A percentile compares a stretch with the other conserved stretches of the same genome.
Conservation (phyloP, 2,888 invertebrate species). For the Desoria tigrina region DNA sequence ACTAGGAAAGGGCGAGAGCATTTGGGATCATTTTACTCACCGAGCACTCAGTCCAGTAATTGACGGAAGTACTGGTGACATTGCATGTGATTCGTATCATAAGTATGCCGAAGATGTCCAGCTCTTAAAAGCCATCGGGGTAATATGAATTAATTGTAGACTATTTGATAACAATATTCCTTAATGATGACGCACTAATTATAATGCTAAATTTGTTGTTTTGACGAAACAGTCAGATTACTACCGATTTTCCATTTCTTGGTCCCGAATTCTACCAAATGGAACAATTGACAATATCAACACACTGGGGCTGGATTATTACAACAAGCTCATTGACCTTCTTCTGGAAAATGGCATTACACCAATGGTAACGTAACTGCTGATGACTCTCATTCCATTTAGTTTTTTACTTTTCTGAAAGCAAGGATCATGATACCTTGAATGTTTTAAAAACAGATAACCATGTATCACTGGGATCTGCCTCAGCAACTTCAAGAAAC, state of each 20-base stretch:
- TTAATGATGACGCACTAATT: too few species aligned
- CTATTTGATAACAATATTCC: too few species aligned
- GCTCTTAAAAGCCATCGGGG: conserved; percentile 57
- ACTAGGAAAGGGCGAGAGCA: conserved; percentile 66
- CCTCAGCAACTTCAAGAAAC: conserved; percentile 22
- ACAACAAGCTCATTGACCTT: conserved; percentile 73
- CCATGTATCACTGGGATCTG: conserved; percentile 4
- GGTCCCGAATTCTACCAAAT: conserved; percentile 58
- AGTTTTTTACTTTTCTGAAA: conserved; percentile 11
- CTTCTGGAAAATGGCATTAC: conserved; percentile 64
- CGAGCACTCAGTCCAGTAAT: conserved; percentile 54
- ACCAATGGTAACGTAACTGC: conserved; percentile 62
- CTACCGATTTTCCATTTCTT: conserved; percentile 58
- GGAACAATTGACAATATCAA: conserved; percentile 49
- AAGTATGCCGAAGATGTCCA: conserved; percentile 58
- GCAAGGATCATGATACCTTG: not conserved
- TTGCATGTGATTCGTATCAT: conserved; percentile 59
- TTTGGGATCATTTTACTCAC: conserved; percentile 59
- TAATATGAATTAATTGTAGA: too few species aligned
- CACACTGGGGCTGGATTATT: conserved; percentile 71
- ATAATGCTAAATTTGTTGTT: too few species aligned
- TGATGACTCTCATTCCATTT: too few species aligned
- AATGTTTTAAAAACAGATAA: conserved; percentile 1
- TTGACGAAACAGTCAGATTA: conserved; percentile 41
- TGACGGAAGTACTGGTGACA: conserved; percentile 57